Evolutionary conservation across 1,140 invertebrate species (phyloP).

Genomic region (Cydia pomonella): DNA sequence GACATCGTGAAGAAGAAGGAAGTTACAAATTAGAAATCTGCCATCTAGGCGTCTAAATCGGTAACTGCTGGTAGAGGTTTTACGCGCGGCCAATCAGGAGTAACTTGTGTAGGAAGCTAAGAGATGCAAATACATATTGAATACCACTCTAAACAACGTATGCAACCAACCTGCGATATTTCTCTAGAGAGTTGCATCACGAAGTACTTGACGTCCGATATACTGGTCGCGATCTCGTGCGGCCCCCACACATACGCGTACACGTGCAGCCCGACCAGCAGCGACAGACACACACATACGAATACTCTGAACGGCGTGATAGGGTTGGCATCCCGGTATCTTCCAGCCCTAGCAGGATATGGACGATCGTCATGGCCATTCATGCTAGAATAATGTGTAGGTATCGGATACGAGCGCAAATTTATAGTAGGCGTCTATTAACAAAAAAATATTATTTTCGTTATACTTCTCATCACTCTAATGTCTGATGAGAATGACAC

Average conservation of each 20-base stretch:
- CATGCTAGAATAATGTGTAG: not conserved
- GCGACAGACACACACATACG: slow-evolving; percentile 55
- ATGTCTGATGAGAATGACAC: not conserved
- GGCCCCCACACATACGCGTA: slow-evolving; percentile 59
- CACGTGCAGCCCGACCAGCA: slow-evolving; percentile 60
- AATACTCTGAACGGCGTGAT: slow-evolving; percentile 58
- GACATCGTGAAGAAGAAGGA: too few relatives aligned
- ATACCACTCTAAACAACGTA: not conserved
- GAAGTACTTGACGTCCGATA: slow-evolving; percentile 64
- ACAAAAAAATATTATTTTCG: not conserved
- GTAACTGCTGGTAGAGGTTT: too few relatives aligned
- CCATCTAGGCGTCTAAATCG: too few relatives aligned
- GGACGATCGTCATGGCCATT: not conserved
- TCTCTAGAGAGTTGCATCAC: slow-evolving; percentile 65
- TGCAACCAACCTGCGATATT: slow-evolving; percentile 55
- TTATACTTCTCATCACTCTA: not conserved
- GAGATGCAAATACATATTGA: too few relatives aligned
- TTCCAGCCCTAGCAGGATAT: not conserved
- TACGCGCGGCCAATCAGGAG: too few relatives aligned
- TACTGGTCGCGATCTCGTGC: slow-evolving; percentile 58
- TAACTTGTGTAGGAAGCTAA: too few relatives aligned
- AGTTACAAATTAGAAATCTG: too few relatives aligned
- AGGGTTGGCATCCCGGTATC: not conserved
- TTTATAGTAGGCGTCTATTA: not conserved
- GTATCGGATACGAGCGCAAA: not conserved